Evolutionary conservation across 2,888 invertebrate species (phyloP), one percentile per base, ranked within the genome.

Genomic region (Agapostemon virescens): DNA sequence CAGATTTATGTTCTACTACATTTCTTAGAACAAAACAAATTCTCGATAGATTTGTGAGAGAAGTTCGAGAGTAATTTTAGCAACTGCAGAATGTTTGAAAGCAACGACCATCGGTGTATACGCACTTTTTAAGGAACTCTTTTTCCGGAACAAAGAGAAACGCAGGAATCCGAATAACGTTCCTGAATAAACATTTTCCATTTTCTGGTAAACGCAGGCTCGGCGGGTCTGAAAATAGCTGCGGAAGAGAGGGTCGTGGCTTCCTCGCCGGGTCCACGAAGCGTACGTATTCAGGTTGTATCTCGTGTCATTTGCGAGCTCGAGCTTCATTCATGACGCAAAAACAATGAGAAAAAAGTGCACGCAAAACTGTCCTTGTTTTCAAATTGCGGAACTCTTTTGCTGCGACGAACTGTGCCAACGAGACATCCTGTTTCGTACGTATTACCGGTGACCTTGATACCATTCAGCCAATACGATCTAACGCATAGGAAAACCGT

Each of bases 161-260:
- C 13, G 0, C 33, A 9, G 49, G 55, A 69, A 67, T 49, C 15
- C 11, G 72, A 40, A 58, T 63, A 63, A 13, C 69, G 69, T 69
- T 74, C 64, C 42, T 36, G 78, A 81, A 72, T 79, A 82, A 82
- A 83, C 74, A 73, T 73, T 84, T 79, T 64, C 75, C 77, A 71
- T 76, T 85, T 77, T 76, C 79, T 77, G 80, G 75, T 82, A 77
- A 85, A 85, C 77, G 42, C 70, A 26, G 38, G 13, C 68, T 69
- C 63, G 61, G 33, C 64, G 58, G 42, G 40, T 67, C 82, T 83
- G 79, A 76, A 83, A 84, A 84, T 82, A 85, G 82, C 83, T 77
- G 66, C 80, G 79, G 79, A 80, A 82, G 74, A 75, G 63, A 74
- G 76, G 73, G 67, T 71, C 75, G 67, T 74, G n/a, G 71, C 69